Evolutionary conservation across 2,888 invertebrate genomes (phyloP).

Genomic region (Tyria jacobaeae): DNA sequence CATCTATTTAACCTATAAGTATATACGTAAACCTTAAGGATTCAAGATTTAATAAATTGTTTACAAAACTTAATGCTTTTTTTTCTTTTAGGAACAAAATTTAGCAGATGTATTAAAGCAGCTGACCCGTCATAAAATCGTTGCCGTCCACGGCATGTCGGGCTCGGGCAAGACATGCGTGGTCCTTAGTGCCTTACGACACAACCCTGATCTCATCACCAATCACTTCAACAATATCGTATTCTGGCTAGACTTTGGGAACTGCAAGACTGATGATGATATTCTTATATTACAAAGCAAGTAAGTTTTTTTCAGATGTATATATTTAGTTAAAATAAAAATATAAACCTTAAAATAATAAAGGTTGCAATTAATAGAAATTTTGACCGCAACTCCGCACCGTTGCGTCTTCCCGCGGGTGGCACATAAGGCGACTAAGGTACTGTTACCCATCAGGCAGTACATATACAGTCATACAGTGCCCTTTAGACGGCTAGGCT

Average conservation of each 20-base stretch:
- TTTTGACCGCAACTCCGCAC: too few relatives aligned
- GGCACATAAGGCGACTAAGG: too few relatives aligned
- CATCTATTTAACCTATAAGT: too few relatives aligned
- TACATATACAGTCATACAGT: too few relatives aligned
- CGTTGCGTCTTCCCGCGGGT: too few relatives aligned
- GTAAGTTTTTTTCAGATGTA: conserved; percentile 64
- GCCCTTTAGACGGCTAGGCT: too few relatives aligned
- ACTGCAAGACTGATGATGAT: conserved; percentile 81
- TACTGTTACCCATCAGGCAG: too few relatives aligned
- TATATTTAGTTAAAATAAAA: too few relatives aligned
- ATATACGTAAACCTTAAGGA: too few relatives aligned
- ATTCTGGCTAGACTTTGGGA: conserved; percentile 86
- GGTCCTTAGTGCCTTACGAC: conserved; percentile 87
- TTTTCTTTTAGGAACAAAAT: conserved; percentile 72
- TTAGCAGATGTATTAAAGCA: conserved; percentile 77
- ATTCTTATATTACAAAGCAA: conserved; percentile 77
- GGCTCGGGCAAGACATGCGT: conserved; percentile 91
- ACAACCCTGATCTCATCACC: conserved; percentile 79
- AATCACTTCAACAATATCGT: conserved; percentile 85
- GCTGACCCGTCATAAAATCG: conserved; percentile 84
- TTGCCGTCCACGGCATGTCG: conserved; percentile 91
- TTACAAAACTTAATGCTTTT: not conserved
- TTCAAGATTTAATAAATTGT: not conserved
- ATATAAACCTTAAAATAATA: too few relatives aligned
- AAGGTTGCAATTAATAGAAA: too few relatives aligned